A percentile compares a stretch with the other conserved stretches of the same genome.
Evolutionary conservation across 1,140 invertebrate genomes (phyloP).

Genomic region (Adoxophyes honmai): DNA sequence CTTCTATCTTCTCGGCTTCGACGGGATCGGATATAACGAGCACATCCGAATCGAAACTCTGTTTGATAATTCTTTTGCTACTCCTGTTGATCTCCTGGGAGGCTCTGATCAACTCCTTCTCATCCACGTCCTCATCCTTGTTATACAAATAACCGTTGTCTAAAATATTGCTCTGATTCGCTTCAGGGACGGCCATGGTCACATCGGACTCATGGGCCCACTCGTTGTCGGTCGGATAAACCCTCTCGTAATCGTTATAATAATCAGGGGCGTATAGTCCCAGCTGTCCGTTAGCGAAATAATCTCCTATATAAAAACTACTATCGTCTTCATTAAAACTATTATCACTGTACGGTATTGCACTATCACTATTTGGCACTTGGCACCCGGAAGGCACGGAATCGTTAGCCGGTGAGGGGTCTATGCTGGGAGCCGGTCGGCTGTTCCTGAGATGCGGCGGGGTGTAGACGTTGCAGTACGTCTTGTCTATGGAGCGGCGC

Average conservation of each 20-base stretch:
- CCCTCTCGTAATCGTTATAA: slow-evolving; percentile 46
- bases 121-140: slow-evolving; percentile 78
- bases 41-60: slow-evolving; percentile 80
- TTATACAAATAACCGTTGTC: slow-evolving; percentile 59
- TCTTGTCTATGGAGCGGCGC: slow-evolving; percentile 57
- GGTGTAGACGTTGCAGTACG: slow-evolving; percentile 73
- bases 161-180: slow-evolving; percentile 57
- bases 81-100: slow-evolving; percentile 80
- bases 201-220: slow-evolving; percentile 57
- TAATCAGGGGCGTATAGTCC: slow-evolving; percentile 59
- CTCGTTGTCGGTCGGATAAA: slow-evolving; percentile 33
- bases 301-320: slow-evolving; percentile 72
- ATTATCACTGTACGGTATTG: slow-evolving; percentile 70
- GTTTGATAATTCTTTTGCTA: slow-evolving; percentile 78
- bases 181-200: slow-evolving; percentile 52
- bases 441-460: slow-evolving; percentile 66
- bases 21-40: slow-evolving; percentile 79
- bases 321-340: slow-evolving; percentile 60
- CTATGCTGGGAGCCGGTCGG: slow-evolving; percentile 45
- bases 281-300: slow-evolving; percentile 66
- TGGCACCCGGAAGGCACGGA: slow-evolving; percentile 58
- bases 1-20: slow-evolving; percentile 32
- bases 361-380: slow-evolving; percentile 73
- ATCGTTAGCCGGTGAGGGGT: slow-evolving; percentile 35
- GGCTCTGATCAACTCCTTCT: slow-evolving; percentile 77